Percentiles rank a stretch among this genome's conserved stretches.
Conservation (phyloP, 2,888 invertebrate genomes). For the Alcis repandata region DNA sequence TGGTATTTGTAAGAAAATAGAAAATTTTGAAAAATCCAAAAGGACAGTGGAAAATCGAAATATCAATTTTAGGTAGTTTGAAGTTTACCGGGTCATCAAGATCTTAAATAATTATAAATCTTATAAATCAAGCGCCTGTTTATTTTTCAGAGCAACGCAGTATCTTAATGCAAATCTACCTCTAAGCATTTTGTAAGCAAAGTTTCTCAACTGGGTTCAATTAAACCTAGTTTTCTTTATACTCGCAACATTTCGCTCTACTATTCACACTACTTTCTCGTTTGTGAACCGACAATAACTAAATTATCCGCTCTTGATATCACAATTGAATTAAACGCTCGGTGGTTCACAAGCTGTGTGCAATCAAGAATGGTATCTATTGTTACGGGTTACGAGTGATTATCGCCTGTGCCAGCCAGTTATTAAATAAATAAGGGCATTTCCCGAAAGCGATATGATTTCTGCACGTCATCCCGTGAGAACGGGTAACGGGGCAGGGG, state of each 20-base stretch:
- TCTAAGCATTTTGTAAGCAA: not conserved
- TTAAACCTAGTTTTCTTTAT: not conserved
- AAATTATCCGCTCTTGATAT: not conserved
- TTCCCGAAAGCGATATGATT: not conserved
- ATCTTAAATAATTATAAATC: too few species aligned
- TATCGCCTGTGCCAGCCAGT: not conserved
- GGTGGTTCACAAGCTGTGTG: not conserved
- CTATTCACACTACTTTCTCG: conserved; percentile 4
- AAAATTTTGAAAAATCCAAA: too few species aligned
- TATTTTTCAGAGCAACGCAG: too few species aligned
- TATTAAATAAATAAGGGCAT: not conserved
- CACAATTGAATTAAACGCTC: conserved; percentile 3
- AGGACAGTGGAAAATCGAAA: too few species aligned
- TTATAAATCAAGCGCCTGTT: too few species aligned
- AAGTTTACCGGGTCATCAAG: too few species aligned
- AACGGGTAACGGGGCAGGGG: not conserved
- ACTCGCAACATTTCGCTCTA: not conserved
- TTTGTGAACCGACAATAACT: not conserved
- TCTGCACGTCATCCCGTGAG: not conserved
- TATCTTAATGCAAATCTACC: too few species aligned
- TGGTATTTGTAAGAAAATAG: too few species aligned
- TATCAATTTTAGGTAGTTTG: too few species aligned
- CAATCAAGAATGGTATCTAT: conserved; percentile 1
- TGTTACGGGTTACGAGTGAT: not conserved
- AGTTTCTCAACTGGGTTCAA: not conserved